Evolutionary conservation across 2,797 vertebrate genomes (phyloP).

Genomic region (Spinus olivaceus): DNA sequence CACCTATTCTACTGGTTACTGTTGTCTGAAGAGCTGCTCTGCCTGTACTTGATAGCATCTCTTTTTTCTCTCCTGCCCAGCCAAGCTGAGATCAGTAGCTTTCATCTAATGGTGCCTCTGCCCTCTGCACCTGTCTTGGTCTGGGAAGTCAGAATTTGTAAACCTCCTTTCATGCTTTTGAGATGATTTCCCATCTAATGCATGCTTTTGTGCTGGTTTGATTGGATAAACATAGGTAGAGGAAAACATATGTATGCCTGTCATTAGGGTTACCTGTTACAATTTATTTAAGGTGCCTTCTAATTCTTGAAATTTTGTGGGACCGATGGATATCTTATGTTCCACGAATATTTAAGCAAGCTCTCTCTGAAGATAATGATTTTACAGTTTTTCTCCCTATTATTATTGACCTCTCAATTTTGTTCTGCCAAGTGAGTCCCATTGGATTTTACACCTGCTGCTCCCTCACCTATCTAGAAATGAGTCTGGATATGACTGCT

Average conservation of each 20-base stretch:
- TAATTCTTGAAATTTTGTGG: background rate
- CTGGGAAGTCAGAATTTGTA: background rate
- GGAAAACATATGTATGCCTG: background rate
- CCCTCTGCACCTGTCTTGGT: background rate
- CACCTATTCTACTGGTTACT: background rate
- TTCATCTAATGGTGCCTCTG: background rate
- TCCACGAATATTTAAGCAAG: background rate
- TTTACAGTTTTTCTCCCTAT: background rate
- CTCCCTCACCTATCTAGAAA: background rate
- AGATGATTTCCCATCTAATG: background rate
- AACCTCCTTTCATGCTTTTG: background rate
- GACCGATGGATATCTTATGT: background rate
- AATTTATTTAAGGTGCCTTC: background rate
- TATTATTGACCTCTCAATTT: background rate
- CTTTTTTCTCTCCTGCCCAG: background rate
- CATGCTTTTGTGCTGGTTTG: background rate
- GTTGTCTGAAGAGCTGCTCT: background rate
- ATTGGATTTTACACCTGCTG: background rate
- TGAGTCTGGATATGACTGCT: background rate
- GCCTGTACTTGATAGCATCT: background rate
- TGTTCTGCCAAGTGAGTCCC: background rate
- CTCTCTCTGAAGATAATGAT: background rate
- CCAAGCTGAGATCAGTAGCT: background rate
- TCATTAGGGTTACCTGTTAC: background rate
- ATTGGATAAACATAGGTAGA: background rate